Base-by-base conservation (phyloP, 2,113 vertebrate genomes). In the Chaenogobius annularis region DNA sequence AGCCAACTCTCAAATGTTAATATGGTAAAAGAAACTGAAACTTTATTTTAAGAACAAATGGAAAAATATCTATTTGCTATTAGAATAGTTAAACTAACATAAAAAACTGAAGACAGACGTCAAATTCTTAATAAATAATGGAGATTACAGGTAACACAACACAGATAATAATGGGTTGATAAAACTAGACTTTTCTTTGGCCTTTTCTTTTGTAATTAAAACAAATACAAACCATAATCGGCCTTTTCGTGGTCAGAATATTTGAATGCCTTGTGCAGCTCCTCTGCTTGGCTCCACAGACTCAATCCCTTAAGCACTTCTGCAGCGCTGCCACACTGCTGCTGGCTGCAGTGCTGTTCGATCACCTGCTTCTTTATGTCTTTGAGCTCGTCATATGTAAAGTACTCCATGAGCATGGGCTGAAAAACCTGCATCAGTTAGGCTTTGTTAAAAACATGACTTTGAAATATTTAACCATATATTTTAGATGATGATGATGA, bases 361-460 rank as follows among this genome's bases (percentile, higher is more conserved):
- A 99, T 98, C 89, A 99, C 98, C 92, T 96, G 95, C 83, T 97
- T 96, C 91, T 98, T 99, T 85, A 99, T 98, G 87, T 95, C 97
- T 90, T 99, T 99, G 72, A 99, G 83, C 89, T 99, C 98, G 83
- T 99, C 97, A 0, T 99, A 99, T 56, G 96, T 95, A 80, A 99
- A 99, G 90, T 99, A 97, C 90, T 99, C 94, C 98, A 99, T 99
- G 86, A 99, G 95, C 96, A 99, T 98, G 48, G 98, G 97, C 94
- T 99, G 98, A 80, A 99, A 99, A 83, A 99, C 98, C 98, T 99
- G 88, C 31, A 79, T 83, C 10, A 9, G 54, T 75, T 66, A 66
- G 78, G 48, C 10, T 66, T 12, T 43, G 65, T 74, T 87, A 67
- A 68, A 46, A 52, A 3, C 23, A 10, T 23, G 10, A 4, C 2